Evolutionary conservation across 1,140 invertebrate genomes (phyloP).

Genomic region (Ostrea edulis): DNA sequence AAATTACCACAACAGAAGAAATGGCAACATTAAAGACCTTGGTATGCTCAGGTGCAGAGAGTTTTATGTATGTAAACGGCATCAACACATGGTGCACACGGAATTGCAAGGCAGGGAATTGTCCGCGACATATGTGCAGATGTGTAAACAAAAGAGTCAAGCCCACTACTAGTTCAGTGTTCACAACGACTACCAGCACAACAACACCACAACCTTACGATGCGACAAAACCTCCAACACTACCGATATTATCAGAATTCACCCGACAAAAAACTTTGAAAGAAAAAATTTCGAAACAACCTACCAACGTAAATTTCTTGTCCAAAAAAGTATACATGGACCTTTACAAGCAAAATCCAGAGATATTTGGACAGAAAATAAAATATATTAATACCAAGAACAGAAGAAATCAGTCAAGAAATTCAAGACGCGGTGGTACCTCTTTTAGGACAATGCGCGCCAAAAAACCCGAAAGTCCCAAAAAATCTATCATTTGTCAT

Average conservation of each 20-base stretch:
- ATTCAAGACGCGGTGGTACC: neutral
- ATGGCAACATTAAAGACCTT: slow-evolving; percentile 25
- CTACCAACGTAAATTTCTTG: neutral
- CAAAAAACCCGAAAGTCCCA: neutral
- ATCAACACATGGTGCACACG: slow-evolving; percentile 50
- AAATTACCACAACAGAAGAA: slow-evolving; percentile 1
- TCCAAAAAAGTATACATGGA: slow-evolving; percentile 3
- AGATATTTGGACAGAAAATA: slow-evolving; percentile 24
- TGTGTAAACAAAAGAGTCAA: slow-evolving; percentile 35
- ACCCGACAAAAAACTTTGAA: neutral
- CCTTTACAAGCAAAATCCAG: slow-evolving; percentile 8
- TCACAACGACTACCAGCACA: neutral
- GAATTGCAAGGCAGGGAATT: slow-evolving; percentile 54
- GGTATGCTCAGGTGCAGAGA: slow-evolving; percentile 44
- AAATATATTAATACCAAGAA: neutral
- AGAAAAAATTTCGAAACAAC: neutral
- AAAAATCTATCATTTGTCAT: slow-evolving; percentile 23
- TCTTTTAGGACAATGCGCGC: neutral
- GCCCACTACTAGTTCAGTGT: neutral
- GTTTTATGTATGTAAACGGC: slow-evolving; percentile 46
- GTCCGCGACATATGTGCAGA: slow-evolving; percentile 48
- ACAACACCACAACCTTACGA: neutral
- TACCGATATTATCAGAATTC: neutral
- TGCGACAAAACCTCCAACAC: neutral
- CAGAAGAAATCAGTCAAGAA: neutral